phyloP scores from a whole-genome alignment of 2,113 vertebrate genomes.

The Otocyon megalotis region DNA sequence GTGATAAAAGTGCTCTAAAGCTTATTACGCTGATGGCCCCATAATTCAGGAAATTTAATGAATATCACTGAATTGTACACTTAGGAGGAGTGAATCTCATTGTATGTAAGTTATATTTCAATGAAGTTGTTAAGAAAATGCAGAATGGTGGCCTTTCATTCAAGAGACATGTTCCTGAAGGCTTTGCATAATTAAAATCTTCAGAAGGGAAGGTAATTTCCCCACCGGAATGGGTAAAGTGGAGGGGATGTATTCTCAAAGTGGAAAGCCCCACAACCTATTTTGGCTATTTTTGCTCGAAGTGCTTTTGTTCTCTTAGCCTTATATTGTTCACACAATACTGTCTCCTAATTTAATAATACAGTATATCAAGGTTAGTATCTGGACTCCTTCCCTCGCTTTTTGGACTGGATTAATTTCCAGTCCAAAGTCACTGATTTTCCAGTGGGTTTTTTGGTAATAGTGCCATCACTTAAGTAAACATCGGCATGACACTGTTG shows the following conservation, averaged over 20 bases:
- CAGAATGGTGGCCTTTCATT: not conserved
- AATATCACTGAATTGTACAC: constrained; percentile 40
- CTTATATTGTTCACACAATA: not conserved
- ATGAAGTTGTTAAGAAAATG: constrained; percentile 30
- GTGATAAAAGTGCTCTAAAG: constrained; percentile 31
- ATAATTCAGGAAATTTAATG: constrained; percentile 34
- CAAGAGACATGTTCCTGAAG: constrained; percentile 6
- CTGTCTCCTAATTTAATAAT: constrained; percentile 19
- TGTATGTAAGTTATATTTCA: not conserved
- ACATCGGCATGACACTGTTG: not conserved
- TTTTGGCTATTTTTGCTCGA: not conserved
- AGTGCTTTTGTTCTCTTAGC: constrained; percentile 30
- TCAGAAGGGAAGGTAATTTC: constrained; percentile 1
- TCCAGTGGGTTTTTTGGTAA: constrained; percentile 5
- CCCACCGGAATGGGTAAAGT: not conserved
- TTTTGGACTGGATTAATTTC: not conserved
- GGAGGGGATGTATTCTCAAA: not conserved
- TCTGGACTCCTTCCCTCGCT: not conserved
- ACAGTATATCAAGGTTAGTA: not conserved
- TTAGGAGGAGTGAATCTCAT: constrained; percentile 22
- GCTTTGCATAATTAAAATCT: not conserved
- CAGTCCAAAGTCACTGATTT: not conserved
- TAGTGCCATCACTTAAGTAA: not conserved
- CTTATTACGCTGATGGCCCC: not conserved
- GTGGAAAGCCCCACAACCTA: not conserved